These are phyloP conservation scores for Odontesthes bonariensis DNA, from an alignment of 2,113 vertebrate genomes.

Conservation along the genomic window DNA sequence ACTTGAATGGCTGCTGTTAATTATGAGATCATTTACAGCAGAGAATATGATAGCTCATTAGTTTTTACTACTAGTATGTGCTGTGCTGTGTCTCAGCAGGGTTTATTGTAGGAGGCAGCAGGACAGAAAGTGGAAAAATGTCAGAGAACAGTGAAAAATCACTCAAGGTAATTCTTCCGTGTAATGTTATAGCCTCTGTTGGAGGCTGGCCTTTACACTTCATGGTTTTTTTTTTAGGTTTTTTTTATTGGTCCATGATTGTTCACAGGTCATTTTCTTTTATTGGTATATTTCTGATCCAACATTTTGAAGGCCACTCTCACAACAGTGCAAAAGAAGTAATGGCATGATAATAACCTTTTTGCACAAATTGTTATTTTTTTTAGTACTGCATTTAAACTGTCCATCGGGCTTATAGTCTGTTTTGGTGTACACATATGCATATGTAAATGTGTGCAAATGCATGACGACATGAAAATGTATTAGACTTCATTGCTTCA, in stretches of 20 bases:
- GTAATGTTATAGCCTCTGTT: constrained; percentile 54
- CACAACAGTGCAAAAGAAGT: constrained; percentile 36
- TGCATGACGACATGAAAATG: constrained; percentile 39
- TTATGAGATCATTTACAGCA: constrained; percentile 71
- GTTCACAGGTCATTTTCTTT: constrained; percentile 68
- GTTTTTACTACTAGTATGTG: constrained; percentile 71
- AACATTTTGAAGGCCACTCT: constrained; percentile 55
- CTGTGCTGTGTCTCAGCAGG: constrained; percentile 47
- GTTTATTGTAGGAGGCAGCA: constrained; percentile 59
- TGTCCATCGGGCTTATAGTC: constrained; percentile 31
- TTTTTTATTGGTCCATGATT: constrained; percentile 54
- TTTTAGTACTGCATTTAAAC: constrained; percentile 59
- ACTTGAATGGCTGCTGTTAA: constrained; percentile 73
- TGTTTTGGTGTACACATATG: constrained; percentile 24
- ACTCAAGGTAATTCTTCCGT: constrained; percentile 44
- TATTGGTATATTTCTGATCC: constrained; percentile 58
- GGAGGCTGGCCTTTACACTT: constrained; percentile 58
- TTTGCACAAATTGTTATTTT: constrained; percentile 28
- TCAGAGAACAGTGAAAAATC: constrained; percentile 60
- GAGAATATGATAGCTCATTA: constrained; percentile 75
- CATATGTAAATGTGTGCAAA: constrained; percentile 53
- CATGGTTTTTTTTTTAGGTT: background rate
- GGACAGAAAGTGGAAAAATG: constrained; percentile 56
- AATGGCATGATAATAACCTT: constrained; percentile 25
- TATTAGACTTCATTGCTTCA: constrained; percentile 14